phyloP scores from a whole-genome alignment of 2,888 invertebrate species.

The Aspidiotus destructor region DNA sequence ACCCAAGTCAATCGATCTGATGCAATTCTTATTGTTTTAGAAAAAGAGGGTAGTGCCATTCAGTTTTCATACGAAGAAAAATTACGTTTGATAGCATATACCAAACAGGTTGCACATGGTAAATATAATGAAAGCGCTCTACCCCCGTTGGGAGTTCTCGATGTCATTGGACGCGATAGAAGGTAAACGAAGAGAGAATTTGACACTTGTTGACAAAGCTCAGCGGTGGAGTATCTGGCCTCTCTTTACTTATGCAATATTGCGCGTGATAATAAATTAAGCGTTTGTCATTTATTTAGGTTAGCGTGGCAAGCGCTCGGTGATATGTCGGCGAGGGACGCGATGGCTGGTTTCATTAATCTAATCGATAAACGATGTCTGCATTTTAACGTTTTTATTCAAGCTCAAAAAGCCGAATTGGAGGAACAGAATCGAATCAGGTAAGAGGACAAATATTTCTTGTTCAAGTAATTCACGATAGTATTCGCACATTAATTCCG shows the following conservation, averaged over 20 bases:
- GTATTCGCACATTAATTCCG: not conserved
- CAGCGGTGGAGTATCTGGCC: no score
- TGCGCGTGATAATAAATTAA: no score
- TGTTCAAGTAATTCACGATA: not conserved
- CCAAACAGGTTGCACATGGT: slow-evolving; percentile 83
- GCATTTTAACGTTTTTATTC: slow-evolving; percentile 80
- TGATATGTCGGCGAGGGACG: slow-evolving; percentile 70
- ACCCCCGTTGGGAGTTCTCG: slow-evolving; percentile 80
- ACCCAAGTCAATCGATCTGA: not conserved
- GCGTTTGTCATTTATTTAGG: slow-evolving; percentile 41
- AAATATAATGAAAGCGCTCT: slow-evolving; percentile 58
- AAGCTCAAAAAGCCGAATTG: slow-evolving; percentile 80
- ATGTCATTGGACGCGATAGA: slow-evolving; percentile 89
- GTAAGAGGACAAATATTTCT: slow-evolving; percentile 41
- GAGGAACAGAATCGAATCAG: slow-evolving; percentile 62
- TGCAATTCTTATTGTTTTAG: slow-evolving; percentile 47
- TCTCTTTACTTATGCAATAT: no score
- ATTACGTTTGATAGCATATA: slow-evolving; percentile 79
- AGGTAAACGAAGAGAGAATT: slow-evolving; percentile 45
- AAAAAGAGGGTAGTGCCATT: slow-evolving; percentile 95
- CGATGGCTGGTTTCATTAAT: slow-evolving; percentile 86
- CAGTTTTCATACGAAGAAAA: slow-evolving; percentile 91
- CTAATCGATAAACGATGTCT: slow-evolving; percentile 76
- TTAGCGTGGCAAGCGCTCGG: slow-evolving; percentile 90
- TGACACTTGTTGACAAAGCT: not conserved